phyloP scores from a whole-genome alignment of 2,797 vertebrate genomes.

The Bradypus variegatus region DNA sequence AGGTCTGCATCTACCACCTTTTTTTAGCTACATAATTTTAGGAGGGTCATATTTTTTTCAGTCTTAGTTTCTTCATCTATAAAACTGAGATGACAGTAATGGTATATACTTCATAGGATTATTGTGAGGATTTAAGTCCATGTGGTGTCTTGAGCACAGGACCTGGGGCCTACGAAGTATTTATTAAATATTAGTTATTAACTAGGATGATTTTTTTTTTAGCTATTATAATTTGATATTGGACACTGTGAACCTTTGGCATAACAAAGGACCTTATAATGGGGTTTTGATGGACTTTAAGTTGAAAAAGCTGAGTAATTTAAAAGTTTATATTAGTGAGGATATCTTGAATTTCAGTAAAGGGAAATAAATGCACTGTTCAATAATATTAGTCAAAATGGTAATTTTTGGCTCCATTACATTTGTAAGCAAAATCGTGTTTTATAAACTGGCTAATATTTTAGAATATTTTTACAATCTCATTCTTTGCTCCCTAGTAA shows the following conservation, averaged over 20 bases:
- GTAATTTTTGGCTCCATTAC: not conserved
- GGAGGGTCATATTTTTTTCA: not conserved
- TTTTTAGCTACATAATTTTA: not conserved
- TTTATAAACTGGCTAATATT: not conserved
- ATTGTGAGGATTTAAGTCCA: not conserved
- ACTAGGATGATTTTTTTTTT: not conserved
- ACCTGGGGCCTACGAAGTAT: not conserved
- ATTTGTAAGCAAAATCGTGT: not conserved
- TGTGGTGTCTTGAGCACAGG: not conserved
- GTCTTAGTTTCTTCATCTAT: not conserved
- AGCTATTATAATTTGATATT: conserved; percentile 15
- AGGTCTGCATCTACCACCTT: not conserved
- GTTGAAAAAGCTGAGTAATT: not conserved
- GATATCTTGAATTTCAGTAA: not conserved
- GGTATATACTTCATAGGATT: not conserved
- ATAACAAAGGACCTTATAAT: conserved; percentile 11
- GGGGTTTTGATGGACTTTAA: not conserved
- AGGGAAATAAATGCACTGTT: not conserved
- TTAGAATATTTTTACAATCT: not conserved
- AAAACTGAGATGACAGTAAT: not conserved
- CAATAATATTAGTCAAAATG: not conserved
- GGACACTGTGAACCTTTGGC: not conserved
- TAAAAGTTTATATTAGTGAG: not conserved
- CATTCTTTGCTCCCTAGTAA: conserved; percentile 7
- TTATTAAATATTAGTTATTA: not conserved